phyloP scores from a whole-genome alignment of 2,113 vertebrate genomes.

The Physeter macrocephalus region DNA sequence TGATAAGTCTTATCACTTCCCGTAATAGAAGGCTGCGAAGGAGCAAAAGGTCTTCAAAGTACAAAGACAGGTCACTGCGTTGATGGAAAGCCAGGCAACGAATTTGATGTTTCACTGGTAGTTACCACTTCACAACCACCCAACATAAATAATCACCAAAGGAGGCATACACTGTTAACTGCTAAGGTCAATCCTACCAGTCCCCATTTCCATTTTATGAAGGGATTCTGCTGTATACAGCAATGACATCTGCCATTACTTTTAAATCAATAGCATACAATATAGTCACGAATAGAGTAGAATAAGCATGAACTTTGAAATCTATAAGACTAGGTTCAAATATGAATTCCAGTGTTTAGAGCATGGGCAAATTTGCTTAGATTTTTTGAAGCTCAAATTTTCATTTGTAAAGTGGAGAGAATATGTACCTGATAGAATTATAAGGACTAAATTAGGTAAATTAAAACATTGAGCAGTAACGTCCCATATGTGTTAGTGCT shows the following conservation, averaged over 20 bases:
- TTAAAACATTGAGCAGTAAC: neutral
- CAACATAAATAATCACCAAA: neutral
- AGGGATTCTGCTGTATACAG: neutral
- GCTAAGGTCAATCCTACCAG: neutral
- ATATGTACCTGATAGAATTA: neutral
- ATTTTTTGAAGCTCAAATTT: neutral
- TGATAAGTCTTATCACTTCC: neutral
- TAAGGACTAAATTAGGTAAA: neutral
- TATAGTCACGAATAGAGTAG: neutral
- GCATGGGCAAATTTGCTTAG: neutral
- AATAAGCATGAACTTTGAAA: neutral
- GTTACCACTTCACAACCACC: neutral
- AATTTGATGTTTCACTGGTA: neutral
- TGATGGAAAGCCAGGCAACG: neutral
- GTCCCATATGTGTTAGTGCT: neutral
- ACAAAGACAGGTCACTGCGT: neutral
- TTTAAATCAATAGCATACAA: neutral
- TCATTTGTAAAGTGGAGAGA: neutral
- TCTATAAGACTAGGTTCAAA: neutral
- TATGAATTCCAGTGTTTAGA: neutral
- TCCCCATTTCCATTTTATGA: neutral
- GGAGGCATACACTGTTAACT: neutral
- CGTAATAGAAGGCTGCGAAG: neutral
- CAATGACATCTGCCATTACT: neutral
- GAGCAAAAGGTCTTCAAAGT: neutral